These are phyloP conservation scores for Cyanoderma ruficeps DNA, from an alignment of 2,113 vertebrate species.

Conservation along the genomic window DNA sequence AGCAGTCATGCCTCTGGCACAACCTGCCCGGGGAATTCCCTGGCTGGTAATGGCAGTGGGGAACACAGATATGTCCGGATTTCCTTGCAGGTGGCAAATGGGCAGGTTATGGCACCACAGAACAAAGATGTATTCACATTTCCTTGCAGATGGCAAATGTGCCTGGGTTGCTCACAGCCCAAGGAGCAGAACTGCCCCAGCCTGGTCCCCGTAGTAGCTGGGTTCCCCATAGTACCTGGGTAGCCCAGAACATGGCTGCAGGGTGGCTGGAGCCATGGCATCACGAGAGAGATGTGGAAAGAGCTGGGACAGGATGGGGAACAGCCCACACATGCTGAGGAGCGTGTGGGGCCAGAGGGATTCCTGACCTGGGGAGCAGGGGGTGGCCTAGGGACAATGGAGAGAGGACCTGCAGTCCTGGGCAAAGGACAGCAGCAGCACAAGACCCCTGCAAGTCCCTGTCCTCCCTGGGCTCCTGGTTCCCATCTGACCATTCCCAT, in stretches of 20 bases:
- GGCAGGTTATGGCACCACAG: too few species aligned
- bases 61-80: accelerated
- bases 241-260: too few species aligned
- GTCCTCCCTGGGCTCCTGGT: background rate
- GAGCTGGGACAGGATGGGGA: background rate
- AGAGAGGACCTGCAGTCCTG: background rate
- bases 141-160: too few species aligned
- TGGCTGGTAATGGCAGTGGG: accelerated
- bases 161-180: too few species aligned
- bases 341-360: background rate
- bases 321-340: background rate
- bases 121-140: too few species aligned
- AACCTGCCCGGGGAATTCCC: background rate
- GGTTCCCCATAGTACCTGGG: too few species aligned
- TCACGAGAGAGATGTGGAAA: background rate
- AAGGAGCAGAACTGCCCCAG: too few species aligned
- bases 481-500: background rate
- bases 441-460: background rate
- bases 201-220: too few species aligned
- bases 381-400: background rate
- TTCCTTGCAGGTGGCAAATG: too few species aligned
- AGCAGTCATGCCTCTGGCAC: background rate
- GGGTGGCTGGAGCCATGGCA: background rate
- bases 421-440: background rate
- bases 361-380: background rate